Conservation (phyloP, 2,797 vertebrate species). For the Aratinga solstitialis region DNA sequence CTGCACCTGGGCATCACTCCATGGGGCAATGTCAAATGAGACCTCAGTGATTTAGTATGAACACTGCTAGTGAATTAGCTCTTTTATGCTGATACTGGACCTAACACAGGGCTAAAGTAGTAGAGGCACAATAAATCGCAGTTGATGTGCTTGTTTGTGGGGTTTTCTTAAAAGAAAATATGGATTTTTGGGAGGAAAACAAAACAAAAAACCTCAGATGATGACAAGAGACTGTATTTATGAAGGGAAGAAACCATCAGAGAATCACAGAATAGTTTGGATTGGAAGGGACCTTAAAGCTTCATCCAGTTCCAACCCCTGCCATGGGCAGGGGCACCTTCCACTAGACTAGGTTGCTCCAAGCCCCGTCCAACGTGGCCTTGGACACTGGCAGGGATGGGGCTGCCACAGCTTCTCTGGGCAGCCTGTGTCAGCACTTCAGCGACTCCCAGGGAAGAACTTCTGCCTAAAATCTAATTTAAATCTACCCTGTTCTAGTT, state of each 20-base stretch:
- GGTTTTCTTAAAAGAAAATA: neutral
- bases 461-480: neutral
- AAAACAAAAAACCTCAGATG: neutral
- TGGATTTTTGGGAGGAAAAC: neutral
- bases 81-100: neutral
- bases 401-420: neutral
- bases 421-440: neutral
- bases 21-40: neutral
- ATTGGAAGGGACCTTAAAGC: neutral
- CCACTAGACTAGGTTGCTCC: neutral
- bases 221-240: neutral
- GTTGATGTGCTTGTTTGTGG: neutral
- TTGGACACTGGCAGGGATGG: neutral
- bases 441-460: neutral
- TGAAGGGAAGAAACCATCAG: neutral
- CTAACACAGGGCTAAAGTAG: neutral
- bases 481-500: neutral
- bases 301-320: neutral
- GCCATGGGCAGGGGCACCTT: neutral
- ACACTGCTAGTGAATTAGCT: neutral
- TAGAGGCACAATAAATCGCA: rapidly evolving
- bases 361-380: neutral
- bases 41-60: neutral
- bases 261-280: neutral
- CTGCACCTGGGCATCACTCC: neutral